Evolutionary conservation across 2,113 vertebrate species (phyloP).

Genomic region (Caranx ignobilis): DNA sequence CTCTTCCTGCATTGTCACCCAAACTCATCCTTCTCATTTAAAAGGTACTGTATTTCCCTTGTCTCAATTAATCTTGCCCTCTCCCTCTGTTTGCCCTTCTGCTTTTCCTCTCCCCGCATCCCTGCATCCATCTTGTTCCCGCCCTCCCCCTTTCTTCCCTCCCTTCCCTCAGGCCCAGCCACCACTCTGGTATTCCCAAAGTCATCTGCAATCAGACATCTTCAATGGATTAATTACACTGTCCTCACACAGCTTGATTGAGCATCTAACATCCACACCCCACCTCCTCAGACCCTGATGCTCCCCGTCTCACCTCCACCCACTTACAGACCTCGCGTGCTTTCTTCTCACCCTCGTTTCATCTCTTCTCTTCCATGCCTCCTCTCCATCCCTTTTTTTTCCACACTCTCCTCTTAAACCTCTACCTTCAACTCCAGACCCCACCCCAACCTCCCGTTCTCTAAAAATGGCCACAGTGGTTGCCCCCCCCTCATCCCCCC

Average conservation of each 20-base stretch:
- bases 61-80: constrained; percentile 77
- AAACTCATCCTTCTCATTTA: constrained; percentile 82
- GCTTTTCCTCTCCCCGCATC: constrained; percentile 66
- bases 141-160: constrained; percentile 31
- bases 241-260: constrained; percentile 81
- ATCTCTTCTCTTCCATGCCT: constrained; percentile 34
- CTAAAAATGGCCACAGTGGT: constrained; percentile 47
- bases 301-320: constrained; percentile 64
- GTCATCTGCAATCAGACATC: constrained; percentile 87
- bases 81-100: constrained; percentile 73
- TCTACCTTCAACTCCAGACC: constrained; percentile 45
- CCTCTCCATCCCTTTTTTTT: constrained; percentile 7
- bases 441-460: constrained; percentile 45
- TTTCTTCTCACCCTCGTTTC: constrained; percentile 54
- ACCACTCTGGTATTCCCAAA: constrained; percentile 80
- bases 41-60: constrained; percentile 77
- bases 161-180: constrained; percentile 49
- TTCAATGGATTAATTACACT: constrained; percentile 87
- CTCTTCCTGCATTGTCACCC: constrained; percentile 63
- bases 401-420: constrained; percentile 21
- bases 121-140: constrained; percentile 77
- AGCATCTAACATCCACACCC: constrained; percentile 78
- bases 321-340: constrained; percentile 50
- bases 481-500: not conserved
- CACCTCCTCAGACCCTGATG: constrained; percentile 64